These are phyloP conservation scores for Arothron firmamentum DNA, from an alignment of 2,113 vertebrate genomes.

Conservation along the genomic window DNA sequence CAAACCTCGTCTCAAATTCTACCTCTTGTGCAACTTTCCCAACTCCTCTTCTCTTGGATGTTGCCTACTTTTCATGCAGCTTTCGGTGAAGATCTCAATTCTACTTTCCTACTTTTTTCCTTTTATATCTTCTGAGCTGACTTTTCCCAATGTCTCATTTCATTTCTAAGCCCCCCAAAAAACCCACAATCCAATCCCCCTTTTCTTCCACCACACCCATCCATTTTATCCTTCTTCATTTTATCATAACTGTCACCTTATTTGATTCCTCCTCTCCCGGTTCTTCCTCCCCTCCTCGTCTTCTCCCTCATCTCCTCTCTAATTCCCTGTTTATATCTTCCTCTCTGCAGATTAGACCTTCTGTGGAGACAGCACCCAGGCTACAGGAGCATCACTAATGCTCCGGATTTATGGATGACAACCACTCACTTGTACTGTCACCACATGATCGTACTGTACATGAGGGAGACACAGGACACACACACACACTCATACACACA, in stretches of 20 bases:
- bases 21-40: slow-evolving; percentile 12
- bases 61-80: slow-evolving; percentile 5
- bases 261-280: background rate
- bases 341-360: slow-evolving; percentile 37
- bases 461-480: slow-evolving; percentile 8
- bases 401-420: slow-evolving; percentile 54
- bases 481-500: too few species aligned
- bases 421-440: slow-evolving; percentile 38
- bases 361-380: slow-evolving; percentile 23
- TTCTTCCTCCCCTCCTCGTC: background rate
- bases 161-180: background rate
- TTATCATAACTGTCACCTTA: background rate
- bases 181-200: background rate
- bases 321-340: slow-evolving; percentile 23
- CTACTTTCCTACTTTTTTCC: background rate
- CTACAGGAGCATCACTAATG: slow-evolving; percentile 39
- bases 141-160: slow-evolving; percentile 2
- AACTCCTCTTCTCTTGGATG: slow-evolving; percentile 6
- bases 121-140: background rate
- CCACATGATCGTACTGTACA: slow-evolving; percentile 41
- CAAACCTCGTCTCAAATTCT: slow-evolving; percentile 3
- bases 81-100: background rate
- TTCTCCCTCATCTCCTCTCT: background rate
- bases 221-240: background rate
- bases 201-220: background rate